These are phyloP conservation scores for Myiozetetes cayanensis DNA, from an alignment of 2,113 vertebrate species.

Conservation along the genomic window DNA sequence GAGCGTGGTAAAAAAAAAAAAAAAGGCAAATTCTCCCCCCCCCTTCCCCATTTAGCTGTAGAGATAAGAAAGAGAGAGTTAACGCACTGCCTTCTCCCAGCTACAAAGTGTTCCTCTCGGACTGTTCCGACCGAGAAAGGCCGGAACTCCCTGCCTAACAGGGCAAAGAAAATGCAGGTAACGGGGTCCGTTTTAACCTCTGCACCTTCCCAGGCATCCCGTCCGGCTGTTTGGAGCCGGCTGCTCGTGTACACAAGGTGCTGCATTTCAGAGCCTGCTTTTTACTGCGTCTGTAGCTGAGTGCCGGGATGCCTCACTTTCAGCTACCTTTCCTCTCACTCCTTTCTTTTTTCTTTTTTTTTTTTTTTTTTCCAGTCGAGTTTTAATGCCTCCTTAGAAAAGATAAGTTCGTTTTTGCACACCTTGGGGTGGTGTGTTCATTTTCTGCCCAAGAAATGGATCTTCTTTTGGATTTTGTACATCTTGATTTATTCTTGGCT, in stretches of 20 bases:
- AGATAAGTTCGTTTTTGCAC: constrained; percentile 76
- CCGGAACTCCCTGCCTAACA: background rate
- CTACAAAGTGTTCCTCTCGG: background rate
- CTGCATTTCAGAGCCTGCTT: background rate
- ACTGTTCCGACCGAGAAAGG: background rate
- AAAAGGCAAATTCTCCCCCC: background rate
- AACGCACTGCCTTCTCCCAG: background rate
- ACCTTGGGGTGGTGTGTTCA: constrained; percentile 78
- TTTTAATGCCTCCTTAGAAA: constrained; percentile 74
- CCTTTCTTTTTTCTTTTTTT: background rate
- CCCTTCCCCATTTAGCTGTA: background rate
- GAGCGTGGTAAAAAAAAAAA: background rate
- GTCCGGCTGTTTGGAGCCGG: background rate
- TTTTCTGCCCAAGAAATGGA: constrained; percentile 88
- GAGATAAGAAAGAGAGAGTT: background rate
- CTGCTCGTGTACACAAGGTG: background rate
- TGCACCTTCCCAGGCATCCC: background rate
- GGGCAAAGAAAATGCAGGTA: background rate
- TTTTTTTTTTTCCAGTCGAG: background rate
- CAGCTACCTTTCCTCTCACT: constrained; percentile 39
- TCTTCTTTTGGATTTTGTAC: constrained; percentile 85
- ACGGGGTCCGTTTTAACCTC: background rate
- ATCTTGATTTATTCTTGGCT: constrained; percentile 85
- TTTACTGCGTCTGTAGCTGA: background rate
- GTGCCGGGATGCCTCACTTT: constrained; percentile 22